Conservation (phyloP, 2,113 vertebrate genomes). For the Alectura lathami region DNA sequence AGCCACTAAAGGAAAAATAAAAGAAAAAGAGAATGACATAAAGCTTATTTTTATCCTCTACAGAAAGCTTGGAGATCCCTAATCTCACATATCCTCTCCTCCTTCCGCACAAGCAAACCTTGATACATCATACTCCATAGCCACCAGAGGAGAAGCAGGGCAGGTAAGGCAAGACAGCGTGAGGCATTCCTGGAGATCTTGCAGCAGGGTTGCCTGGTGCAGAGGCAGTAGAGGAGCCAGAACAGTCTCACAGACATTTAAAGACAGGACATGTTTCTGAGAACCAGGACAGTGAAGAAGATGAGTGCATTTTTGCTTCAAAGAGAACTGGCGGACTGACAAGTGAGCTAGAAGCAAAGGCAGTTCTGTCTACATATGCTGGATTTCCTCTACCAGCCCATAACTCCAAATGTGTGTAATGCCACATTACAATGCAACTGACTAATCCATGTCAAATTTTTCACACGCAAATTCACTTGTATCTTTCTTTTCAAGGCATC, state of each 20-base stretch:
- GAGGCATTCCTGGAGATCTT: not conserved
- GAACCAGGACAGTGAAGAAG: not conserved
- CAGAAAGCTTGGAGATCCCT: not conserved
- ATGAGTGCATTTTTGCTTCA: not conserved
- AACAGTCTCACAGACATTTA: not conserved
- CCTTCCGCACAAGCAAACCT: not conserved
- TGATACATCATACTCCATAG: not conserved
- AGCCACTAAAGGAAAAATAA: not conserved
- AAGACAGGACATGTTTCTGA: not conserved
- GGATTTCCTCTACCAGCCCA: not conserved
- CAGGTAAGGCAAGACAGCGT: not conserved
- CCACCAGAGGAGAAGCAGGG: rapidly evolving
- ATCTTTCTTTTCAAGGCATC: not conserved
- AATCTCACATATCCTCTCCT: not conserved
- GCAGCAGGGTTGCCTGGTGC: not conserved
- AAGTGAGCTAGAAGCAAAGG: not conserved
- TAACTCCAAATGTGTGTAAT: not conserved
- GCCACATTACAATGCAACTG: not conserved
- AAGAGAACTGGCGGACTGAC: not conserved
- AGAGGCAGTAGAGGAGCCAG: not conserved
- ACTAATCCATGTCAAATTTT: not conserved
- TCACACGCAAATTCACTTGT: not conserved
- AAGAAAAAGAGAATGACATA: not conserved
- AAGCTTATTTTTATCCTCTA: not conserved
- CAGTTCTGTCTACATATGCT: not conserved